A percentile compares a stretch with the other conserved stretches of the same genome.
phyloP scores from a whole-genome alignment of 2,888 invertebrate genomes.

The Drosophila rellima region DNA sequence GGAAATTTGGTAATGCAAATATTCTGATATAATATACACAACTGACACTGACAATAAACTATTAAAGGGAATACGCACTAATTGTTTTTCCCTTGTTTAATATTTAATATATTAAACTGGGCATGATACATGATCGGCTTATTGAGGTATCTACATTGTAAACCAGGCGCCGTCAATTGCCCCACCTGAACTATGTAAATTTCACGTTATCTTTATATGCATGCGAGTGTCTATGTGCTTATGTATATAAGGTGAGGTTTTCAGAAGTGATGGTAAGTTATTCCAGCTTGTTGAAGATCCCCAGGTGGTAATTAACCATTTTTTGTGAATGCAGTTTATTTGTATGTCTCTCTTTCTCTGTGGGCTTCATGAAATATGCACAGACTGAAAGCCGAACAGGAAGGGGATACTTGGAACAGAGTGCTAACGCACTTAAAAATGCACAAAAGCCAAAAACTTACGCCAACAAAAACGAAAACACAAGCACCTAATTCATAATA shows the following conservation, averaged over 20 bases:
- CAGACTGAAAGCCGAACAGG: not conserved
- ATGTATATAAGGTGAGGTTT: conserved; percentile 6
- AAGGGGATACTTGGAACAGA: not conserved
- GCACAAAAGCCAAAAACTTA: conserved; percentile 29
- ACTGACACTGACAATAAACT: not conserved
- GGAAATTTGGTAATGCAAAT: no score
- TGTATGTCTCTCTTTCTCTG: conserved; percentile 2
- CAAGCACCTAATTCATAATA: conserved; percentile 1
- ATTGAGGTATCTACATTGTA: conserved; percentile 1
- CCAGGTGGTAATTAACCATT: conserved; percentile 69
- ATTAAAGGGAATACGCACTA: not conserved
- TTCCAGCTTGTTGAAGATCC: conserved; percentile 61
- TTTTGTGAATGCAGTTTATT: conserved; percentile 56
- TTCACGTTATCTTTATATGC: conserved; percentile 23
- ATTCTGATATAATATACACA: not conserved
- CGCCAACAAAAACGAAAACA: conserved; percentile 8
- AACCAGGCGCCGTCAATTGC: not conserved
- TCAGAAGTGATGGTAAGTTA: conserved; percentile 22
- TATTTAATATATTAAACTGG: conserved; percentile 17
- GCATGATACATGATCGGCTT: conserved; percentile 15
- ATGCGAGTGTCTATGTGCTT: not conserved
- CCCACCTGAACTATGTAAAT: conserved; percentile 13
- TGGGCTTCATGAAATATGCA: conserved; percentile 48
- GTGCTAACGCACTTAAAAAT: conserved; percentile 24
- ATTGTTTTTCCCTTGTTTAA: conserved; percentile 3